phyloP scores from a whole-genome alignment of 2,888 invertebrate species.

The Melanophora roralis region DNA sequence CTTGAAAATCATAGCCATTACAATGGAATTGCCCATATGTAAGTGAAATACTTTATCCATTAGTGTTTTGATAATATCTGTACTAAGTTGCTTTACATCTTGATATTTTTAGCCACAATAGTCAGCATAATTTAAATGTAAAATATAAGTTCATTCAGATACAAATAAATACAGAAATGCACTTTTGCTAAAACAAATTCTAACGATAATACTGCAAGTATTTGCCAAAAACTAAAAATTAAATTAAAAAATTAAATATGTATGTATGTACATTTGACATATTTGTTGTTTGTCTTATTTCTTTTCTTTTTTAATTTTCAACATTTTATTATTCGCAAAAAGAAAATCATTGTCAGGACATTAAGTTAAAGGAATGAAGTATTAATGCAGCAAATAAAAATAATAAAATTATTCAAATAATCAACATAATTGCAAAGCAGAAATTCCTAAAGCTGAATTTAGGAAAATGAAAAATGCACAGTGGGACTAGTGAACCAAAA shows the following conservation, averaged over 20 bases:
- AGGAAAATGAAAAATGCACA: not conserved
- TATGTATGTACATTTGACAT: too few relatives aligned
- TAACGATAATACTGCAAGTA: not conserved
- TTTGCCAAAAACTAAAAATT: slow-evolving; percentile 25
- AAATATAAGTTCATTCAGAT: too few relatives aligned
- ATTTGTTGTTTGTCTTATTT: not conserved
- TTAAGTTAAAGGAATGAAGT: slow-evolving; percentile 14
- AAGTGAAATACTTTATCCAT: too few relatives aligned
- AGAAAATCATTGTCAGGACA: slow-evolving; percentile 52
- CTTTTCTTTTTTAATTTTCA: slow-evolving; percentile 36
- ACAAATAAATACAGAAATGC: not conserved
- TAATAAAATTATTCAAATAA: slow-evolving; percentile 45
- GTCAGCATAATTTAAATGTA: slow-evolving; percentile 48
- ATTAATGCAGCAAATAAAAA: slow-evolving; percentile 12
- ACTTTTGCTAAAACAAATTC: not conserved
- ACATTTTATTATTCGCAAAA: slow-evolving; percentile 39
- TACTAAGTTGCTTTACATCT: not conserved
- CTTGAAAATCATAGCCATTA: too few relatives aligned
- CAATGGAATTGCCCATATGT: too few relatives aligned
- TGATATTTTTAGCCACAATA: slow-evolving; percentile 41
- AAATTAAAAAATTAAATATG: slow-evolving; percentile 25
- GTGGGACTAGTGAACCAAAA: too few relatives aligned
- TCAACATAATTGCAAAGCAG: slow-evolving; percentile 24
- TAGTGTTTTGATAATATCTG: not conserved
- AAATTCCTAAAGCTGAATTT: not conserved